Percentiles rank a stretch among this genome's conserved stretches.
Evolutionary conservation across 2,113 vertebrate genomes (phyloP).

Genomic region (Rhinopomastus cyanomelas): DNA sequence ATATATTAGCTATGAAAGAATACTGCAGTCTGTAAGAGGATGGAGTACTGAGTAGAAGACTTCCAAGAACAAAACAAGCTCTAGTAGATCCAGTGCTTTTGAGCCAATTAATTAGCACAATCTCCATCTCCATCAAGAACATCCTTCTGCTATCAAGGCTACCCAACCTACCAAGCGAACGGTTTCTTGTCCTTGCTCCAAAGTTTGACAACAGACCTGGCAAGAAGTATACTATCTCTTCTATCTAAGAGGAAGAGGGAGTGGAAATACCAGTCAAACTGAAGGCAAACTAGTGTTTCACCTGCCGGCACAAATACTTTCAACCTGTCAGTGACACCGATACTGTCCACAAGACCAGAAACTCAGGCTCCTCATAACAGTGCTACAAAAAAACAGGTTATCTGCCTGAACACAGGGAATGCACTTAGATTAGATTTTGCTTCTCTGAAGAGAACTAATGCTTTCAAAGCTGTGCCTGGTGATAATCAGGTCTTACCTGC

Average conservation of each 20-base stretch:
- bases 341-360: not conserved
- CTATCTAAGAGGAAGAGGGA: too few species aligned
- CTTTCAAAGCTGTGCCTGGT: not conserved
- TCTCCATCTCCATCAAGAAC: not conserved
- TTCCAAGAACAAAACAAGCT: not conserved
- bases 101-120: too few species aligned
- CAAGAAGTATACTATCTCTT: not conserved
- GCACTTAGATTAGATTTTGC: not conserved
- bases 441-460: not conserved
- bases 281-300: not conserved
- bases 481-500: slow-evolving; percentile 72
- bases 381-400: not conserved
- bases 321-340: not conserved
- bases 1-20: too few species aligned
- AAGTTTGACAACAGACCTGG: not conserved
- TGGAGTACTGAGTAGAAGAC: not conserved
- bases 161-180: not conserved
- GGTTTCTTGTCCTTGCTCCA: not conserved
- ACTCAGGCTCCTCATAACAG: not conserved
- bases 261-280: not conserved
- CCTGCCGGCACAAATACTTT: not conserved
- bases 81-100: not conserved
- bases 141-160: not conserved
- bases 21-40: too few species aligned
- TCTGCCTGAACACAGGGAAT: not conserved